phyloP scores from a whole-genome alignment of 2,888 invertebrate species.

The Drosophila aldrichi region DNA sequence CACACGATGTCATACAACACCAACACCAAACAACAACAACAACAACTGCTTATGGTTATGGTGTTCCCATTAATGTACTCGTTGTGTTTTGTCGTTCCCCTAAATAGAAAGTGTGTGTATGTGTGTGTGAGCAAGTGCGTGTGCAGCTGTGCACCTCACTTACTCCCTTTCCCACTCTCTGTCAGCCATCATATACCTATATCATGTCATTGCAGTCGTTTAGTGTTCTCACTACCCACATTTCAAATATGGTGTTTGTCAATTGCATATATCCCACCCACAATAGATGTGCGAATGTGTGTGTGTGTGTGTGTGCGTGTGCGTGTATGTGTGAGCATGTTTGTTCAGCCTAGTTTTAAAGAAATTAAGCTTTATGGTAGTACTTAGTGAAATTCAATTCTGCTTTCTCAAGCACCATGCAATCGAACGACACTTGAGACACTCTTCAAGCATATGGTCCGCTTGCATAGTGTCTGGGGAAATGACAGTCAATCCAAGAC shows the following conservation, averaged over 20 bases:
- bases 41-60: constrained; percentile 72
- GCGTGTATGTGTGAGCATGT: constrained; percentile 42
- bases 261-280: constrained; percentile 16
- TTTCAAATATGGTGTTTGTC: constrained; percentile 52
- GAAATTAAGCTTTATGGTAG: constrained; percentile 46
- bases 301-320: constrained; percentile 25
- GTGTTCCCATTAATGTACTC: constrained; percentile 52
- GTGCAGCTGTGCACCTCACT: constrained; percentile 16
- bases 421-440: neutral
- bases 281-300: constrained; percentile 5
- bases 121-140: constrained; percentile 28
- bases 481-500: constrained; percentile 2
- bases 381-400: constrained; percentile 26
- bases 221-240: constrained; percentile 21
- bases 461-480: constrained; percentile 39
- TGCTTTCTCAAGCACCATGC: constrained; percentile 25
- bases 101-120: constrained; percentile 17
- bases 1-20: constrained; percentile 37
- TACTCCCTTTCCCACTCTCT: constrained; percentile 7
- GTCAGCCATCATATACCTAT: neutral
- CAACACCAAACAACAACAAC: constrained; percentile 30
- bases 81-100: constrained; percentile 27
- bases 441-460: neutral
- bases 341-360: constrained; percentile 49
- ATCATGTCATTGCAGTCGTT: constrained; percentile 15